Evolutionary conservation across 2,113 vertebrate species (phyloP), one percentile per base, ranked within the genome.

Genomic region (Forbesichthys papilliferus): DNA sequence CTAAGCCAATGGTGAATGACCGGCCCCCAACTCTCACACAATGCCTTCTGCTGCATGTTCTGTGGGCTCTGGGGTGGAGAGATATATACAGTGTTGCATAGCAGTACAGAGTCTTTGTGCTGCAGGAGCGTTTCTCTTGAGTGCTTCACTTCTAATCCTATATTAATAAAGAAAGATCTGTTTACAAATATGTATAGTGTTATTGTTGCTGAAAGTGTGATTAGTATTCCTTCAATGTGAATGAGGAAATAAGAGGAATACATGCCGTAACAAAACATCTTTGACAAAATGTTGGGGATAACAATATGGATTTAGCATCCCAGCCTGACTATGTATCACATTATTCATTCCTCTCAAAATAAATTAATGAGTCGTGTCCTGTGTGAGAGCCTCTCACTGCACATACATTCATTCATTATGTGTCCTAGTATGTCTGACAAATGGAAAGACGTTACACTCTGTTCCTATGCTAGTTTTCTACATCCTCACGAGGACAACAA

Each of bases 1-100:
- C 72, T 27, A 69, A 81, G 69, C 75, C 78, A 55, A 69, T 68
- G 75, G 64, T 79, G 79, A 80, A 86, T 84, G 78, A 80, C 74
- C 48, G 1, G 60, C 42, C 66, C 66, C 53, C 52, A 72, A 52
- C 47, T 56, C 69, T 36, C 63, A 5, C 18, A 52, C 49, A 60
- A 68, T 54, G 46, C 48, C 51, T 54, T 54, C 52, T n/a, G 61
- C 60, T 56, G 68, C 10, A 9, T 18, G 73, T 68, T 53, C 64
- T 68, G 55, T 71, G 69, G 56, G 11, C 27, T 49, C 36, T 60
- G 78, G 53, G 61, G 48, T 75, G 56, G 53, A 66, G 42, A 36
- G 66, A 49, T 34, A 52, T 46, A n/a, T 13, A 54, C 13, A 54
- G 52, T 54, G 2, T 12, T 42, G 27, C 27, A 27, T 46, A 48